Conservation (phyloP, 2,113 vertebrate species). For the Hemibagrus wyckioides region DNA sequence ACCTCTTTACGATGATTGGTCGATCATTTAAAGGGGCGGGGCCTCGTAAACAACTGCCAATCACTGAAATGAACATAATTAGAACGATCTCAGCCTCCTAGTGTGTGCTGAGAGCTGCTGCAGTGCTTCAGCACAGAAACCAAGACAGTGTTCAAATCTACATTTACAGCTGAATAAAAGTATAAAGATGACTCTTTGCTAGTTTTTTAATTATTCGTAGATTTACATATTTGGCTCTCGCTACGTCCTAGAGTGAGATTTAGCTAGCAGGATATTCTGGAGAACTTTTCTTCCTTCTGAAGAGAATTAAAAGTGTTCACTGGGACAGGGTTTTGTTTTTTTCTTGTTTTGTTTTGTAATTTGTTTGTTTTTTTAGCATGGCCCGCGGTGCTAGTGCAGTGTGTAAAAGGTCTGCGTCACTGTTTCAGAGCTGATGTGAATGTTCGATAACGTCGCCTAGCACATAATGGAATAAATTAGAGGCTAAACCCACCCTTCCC, state of each 20-base stretch:
- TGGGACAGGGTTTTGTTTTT: neutral
- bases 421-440: neutral
- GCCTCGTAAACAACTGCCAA: no score
- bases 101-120: no score
- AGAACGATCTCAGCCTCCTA: no score
- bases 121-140: neutral
- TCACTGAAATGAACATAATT: no score
- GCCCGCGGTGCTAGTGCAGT: neutral
- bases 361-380: no score
- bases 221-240: neutral
- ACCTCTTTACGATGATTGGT: no score
- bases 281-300: neutral
- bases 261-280: neutral
- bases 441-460: neutral
- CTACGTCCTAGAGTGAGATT: neutral
- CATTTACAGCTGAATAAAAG: no score
- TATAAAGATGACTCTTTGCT: no score
- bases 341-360: neutral
- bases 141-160: no score
- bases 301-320: neutral
- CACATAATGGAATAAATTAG: slow-evolving; percentile 29
- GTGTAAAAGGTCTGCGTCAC: neutral
- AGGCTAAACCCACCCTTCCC: neutral
- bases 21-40: no score
- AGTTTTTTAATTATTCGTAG: no score